A percentile compares a stretch with the other conserved stretches of the same genome.
Evolutionary conservation across 2,888 invertebrate species (phyloP).

Genomic region (Scotopteryx bipunctaria): DNA sequence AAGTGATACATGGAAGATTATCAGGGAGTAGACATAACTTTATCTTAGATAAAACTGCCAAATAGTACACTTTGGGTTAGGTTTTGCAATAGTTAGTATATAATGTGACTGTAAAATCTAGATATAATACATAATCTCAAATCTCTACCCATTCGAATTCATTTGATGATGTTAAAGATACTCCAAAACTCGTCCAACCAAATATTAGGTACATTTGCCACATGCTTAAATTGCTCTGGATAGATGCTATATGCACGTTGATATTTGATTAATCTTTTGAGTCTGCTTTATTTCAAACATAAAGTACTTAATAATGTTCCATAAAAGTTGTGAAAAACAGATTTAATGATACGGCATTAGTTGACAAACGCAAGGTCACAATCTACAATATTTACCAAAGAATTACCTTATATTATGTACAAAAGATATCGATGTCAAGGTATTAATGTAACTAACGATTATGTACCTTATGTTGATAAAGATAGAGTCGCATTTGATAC

Average conservation of each 20-base stretch:
- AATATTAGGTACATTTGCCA: no score
- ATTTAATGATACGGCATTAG: conserved; percentile 26
- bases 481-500: conserved; percentile 1
- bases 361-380: conserved; percentile 54
- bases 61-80: no score
- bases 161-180: no score
- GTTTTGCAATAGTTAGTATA: no score
- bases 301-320: conserved; percentile 4
- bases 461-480: conserved; percentile 37
- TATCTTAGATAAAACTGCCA: no score
- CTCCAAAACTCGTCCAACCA: no score
- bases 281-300: not conserved
- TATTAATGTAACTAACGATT: conserved; percentile 33
- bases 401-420: conserved; percentile 46
- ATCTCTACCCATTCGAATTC: no score
- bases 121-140: no score
- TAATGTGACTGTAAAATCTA: no score
- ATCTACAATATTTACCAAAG: conserved; percentile 57
- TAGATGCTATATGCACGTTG: not conserved
- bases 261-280: conserved; percentile 1
- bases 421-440: conserved; percentile 64
- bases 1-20: no score
- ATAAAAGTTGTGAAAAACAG: conserved; percentile 28
- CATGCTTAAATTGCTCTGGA: no score
- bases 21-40: no score